Conservation (phyloP, 2,888 invertebrate species). For the Exocentrus adspersus region DNA sequence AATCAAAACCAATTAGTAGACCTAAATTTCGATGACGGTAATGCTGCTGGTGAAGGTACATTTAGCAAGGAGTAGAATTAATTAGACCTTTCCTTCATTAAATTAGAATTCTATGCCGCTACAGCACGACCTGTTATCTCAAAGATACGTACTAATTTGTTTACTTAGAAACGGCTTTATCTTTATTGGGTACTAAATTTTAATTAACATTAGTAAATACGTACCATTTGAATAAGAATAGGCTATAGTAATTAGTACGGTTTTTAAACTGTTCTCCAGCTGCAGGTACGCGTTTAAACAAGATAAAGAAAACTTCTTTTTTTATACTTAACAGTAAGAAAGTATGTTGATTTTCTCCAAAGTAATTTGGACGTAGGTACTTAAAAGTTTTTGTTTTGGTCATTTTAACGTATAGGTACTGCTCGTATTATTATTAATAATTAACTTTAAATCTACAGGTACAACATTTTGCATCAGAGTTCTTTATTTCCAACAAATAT, state of each 20-base stretch:
- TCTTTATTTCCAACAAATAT: no score
- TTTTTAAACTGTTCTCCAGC: no score
- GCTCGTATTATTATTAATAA: no score
- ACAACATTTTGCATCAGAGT: no score
- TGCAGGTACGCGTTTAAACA: no score
- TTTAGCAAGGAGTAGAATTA: neutral
- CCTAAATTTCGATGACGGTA: neutral
- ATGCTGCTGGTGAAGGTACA: neutral
- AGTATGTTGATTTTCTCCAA: no score
- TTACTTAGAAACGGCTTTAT: neutral
- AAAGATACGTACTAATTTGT: neutral
- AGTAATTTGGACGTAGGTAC: no score
- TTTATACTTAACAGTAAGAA: no score
- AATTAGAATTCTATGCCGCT: neutral
- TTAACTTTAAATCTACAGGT: no score
- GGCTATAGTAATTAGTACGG: neutral
- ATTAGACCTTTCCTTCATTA: neutral
- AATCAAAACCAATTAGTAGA: neutral
- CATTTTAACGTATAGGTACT: no score
- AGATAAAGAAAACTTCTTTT: no score
- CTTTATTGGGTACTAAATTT: constrained; percentile 1
- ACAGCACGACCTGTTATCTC: neutral
- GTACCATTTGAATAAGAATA: neutral
- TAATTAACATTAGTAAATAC: neutral
- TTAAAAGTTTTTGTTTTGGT: no score